These are phyloP conservation scores for Trinectes maculatus DNA, from an alignment of 2,113 vertebrate genomes.

Conservation along the genomic window DNA sequence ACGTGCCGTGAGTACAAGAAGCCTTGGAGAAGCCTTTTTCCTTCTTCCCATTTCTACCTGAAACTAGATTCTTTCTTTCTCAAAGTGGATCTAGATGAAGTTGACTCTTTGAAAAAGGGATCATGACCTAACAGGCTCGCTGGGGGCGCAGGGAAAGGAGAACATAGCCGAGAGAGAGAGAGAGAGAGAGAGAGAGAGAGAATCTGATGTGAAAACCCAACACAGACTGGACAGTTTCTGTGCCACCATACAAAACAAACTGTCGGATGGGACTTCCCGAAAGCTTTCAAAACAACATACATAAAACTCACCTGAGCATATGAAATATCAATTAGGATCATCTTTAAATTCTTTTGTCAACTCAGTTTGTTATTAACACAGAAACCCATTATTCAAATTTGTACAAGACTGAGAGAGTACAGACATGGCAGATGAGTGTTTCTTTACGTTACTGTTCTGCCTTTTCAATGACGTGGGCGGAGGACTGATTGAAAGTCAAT, in stretches of 20 bases:
- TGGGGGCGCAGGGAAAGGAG: too few species aligned
- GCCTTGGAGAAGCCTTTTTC: conserved; percentile 12
- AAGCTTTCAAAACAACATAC: too few species aligned
- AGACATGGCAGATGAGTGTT: too few species aligned
- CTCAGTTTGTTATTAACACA: too few species aligned
- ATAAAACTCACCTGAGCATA: too few species aligned
- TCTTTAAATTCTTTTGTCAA: too few species aligned
- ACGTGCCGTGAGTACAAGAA: not conserved
- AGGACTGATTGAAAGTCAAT: conserved; percentile 5
- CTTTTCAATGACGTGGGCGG: too few species aligned
- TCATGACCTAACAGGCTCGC: not conserved
- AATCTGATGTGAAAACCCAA: not conserved
- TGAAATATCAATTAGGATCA: too few species aligned
- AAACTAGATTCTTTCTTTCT: not conserved
- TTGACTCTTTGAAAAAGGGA: not conserved
- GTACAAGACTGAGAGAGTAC: too few species aligned
- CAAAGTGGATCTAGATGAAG: conserved; percentile 21
- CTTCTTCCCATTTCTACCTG: not conserved
- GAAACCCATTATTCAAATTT: too few species aligned
- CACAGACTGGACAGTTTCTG: not conserved
- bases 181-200: not conserved
- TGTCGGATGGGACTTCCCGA: too few species aligned
- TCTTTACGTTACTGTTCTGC: too few species aligned
- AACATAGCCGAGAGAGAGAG: not conserved
- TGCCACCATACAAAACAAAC: not conserved